Base-by-base conservation (phyloP, 2,888 invertebrate genomes). In the Sinopyrophorus schimmeli region DNA sequence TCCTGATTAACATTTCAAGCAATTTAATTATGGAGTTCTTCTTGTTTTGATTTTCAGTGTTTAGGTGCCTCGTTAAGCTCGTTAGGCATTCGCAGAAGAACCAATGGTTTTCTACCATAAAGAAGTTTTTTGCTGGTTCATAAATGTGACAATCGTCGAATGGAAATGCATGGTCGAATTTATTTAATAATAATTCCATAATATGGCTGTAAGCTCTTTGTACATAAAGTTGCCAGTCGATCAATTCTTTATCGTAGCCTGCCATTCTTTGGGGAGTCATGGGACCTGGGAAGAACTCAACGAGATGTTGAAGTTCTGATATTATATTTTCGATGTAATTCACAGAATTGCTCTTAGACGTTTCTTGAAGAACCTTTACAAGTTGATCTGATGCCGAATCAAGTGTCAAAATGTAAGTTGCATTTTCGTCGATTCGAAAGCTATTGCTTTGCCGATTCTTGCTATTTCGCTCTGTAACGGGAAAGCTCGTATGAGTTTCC, bases 261-360 rank as follows among this genome's bases (percentile, higher is more conserved):
- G 72, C 64, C n/a, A 87, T 69, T 65, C 82, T 84, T 65, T 88
- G 85, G 10, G 82, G 77, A 0, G 87, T 89, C 17, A 82, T 62
- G 0, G 81, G 78, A 5, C 82, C 82, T 2, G 78, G 78, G 38
- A 77, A 61, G 28, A 68, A 61, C 21, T 67, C 54, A 15, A 68
- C 47, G 3, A 79, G 41, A 6, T 65, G 47, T 11, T 64, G 57
- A 28, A 78, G 55, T 18, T 63, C 54, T 2, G 41, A 34, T 39
- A 71, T 59, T 32, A 77, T 66, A 11, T 52, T 54, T 2, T 64
- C 57, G 5, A 71, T 67, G 55, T 77, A 73, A 15, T 57, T 60
- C 7, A 68, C 55, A n/a, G 72, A 73, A 27, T 65, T 58, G 10
- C 77, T 64, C 55, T 66, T 62, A 16, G 62, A 50, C 21, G 72